Percentiles rank a stretch among this genome's conserved stretches.
Conservation (phyloP, 2,113 vertebrate genomes). For the Nymphicus hollandicus region DNA sequence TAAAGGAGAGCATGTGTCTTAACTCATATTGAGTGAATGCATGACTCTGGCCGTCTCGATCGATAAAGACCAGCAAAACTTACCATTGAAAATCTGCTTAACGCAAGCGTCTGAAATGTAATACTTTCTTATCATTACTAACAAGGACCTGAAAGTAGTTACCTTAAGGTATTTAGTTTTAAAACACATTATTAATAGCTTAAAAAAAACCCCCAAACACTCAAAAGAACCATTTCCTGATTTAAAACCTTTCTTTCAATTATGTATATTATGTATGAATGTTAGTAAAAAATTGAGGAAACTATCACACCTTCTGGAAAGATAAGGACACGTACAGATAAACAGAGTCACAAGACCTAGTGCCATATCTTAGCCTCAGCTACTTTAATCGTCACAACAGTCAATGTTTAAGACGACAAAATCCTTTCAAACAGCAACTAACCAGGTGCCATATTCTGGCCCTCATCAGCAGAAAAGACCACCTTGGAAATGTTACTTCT, state of each 20-base stretch:
- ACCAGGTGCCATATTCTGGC: background rate
- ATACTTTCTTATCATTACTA: background rate
- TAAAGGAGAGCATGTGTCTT: too few relatives aligned
- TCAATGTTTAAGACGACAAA: background rate
- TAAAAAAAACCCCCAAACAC: too few relatives aligned
- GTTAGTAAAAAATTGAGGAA: background rate
- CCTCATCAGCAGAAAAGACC: background rate
- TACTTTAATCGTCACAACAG: background rate
- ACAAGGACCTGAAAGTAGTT: background rate
- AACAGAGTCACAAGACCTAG: background rate
- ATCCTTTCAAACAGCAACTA: background rate
- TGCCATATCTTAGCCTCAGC: background rate
- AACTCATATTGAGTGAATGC: too few relatives aligned
- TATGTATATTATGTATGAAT: fast-evolving
- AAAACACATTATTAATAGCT: too few relatives aligned
- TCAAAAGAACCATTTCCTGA: background rate
- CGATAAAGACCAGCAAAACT: too few relatives aligned
- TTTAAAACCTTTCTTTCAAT: background rate
- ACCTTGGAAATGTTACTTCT: background rate
- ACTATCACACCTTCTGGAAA: background rate
- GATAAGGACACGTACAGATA: background rate
- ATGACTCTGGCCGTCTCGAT: too few relatives aligned
- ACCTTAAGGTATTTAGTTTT: too few relatives aligned
- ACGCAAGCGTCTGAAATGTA: background rate
- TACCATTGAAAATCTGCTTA: background rate